Evolutionary conservation across 2,888 invertebrate species (phyloP).

Genomic region (Ophion obscuratus): DNA sequence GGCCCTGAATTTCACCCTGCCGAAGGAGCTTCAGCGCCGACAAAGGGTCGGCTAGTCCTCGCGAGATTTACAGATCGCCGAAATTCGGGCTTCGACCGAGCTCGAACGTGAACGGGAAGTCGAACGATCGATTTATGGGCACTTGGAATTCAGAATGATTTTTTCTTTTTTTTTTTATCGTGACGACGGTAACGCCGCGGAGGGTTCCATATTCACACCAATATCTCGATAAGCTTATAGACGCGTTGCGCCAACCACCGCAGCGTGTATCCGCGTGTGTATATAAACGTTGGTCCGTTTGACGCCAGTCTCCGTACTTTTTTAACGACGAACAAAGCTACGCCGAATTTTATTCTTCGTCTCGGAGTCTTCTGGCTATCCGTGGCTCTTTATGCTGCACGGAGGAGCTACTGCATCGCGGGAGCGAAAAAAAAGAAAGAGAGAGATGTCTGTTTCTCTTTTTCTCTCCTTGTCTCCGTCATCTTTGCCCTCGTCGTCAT

Average conservation of each 20-base stretch:
- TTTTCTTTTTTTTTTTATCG: too few relatives aligned
- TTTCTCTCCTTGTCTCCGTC: conserved; percentile 61
- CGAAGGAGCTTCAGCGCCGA: too few relatives aligned
- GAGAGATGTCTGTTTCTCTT: conserved; percentile 40
- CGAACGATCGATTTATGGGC: too few relatives aligned
- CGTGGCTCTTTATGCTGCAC: conserved; percentile 27
- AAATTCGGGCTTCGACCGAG: too few relatives aligned
- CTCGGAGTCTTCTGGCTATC: conserved; percentile 57
- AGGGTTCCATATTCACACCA: conserved; percentile 41
- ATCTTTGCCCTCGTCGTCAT: conserved; percentile 50
- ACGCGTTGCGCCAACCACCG: conserved; percentile 3
- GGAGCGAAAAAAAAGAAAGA: too few relatives aligned
- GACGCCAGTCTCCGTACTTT: conserved; percentile 53
- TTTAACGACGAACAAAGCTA: conserved; percentile 62
- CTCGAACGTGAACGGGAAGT: too few relatives aligned
- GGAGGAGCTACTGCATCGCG: conserved; percentile 51
- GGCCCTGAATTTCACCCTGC: too few relatives aligned
- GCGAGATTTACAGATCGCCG: too few relatives aligned
- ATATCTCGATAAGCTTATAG: background rate
- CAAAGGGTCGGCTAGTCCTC: too few relatives aligned
- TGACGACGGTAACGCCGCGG: too few relatives aligned
- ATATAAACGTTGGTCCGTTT: conserved; percentile 41
- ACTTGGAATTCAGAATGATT: too few relatives aligned
- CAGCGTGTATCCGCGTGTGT: conserved; percentile 5
- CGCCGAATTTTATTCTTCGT: conserved; percentile 64